Percentiles rank a stretch among this genome's conserved stretches.
Evolutionary conservation across 1,140 invertebrate genomes (phyloP).

Genomic region (Bombus sibiricus): DNA sequence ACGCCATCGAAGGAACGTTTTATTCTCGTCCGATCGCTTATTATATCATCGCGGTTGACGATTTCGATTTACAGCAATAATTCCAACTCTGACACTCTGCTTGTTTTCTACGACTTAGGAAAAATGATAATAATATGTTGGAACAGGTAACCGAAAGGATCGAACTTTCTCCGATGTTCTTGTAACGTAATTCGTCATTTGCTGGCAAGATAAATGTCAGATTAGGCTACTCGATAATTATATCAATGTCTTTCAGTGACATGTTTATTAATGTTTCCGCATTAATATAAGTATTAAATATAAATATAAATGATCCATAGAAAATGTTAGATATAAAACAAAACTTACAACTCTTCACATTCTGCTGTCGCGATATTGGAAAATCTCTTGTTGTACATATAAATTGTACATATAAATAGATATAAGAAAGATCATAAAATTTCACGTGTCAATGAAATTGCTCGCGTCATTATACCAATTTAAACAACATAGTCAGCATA

Average conservation of each 20-base stretch:
- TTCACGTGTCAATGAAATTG: neutral
- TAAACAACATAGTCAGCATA: neutral
- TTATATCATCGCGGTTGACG: slow-evolving; percentile 17
- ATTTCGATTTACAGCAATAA: neutral
- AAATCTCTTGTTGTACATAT: neutral
- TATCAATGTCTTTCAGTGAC: neutral
- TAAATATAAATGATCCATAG: neutral
- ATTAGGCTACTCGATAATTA: neutral
- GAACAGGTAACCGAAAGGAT: neutral
- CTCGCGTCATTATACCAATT: neutral
- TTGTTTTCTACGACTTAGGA: too few species aligned
- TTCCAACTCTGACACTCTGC: neutral
- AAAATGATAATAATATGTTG: too few species aligned
- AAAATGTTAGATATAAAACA: neutral
- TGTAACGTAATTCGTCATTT: neutral
- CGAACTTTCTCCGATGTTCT: neutral
- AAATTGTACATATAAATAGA: too few species aligned
- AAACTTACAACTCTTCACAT: neutral
- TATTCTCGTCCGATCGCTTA: slow-evolving; percentile 24
- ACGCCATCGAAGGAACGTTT: neutral
- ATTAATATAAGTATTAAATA: too few species aligned
- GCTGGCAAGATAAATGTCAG: too few species aligned
- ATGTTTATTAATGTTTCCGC: neutral
- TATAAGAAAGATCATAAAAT: neutral
- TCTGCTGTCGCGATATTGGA: neutral